Conservation (phyloP, 2,113 vertebrate species). For the Plestiodon gilberti region DNA sequence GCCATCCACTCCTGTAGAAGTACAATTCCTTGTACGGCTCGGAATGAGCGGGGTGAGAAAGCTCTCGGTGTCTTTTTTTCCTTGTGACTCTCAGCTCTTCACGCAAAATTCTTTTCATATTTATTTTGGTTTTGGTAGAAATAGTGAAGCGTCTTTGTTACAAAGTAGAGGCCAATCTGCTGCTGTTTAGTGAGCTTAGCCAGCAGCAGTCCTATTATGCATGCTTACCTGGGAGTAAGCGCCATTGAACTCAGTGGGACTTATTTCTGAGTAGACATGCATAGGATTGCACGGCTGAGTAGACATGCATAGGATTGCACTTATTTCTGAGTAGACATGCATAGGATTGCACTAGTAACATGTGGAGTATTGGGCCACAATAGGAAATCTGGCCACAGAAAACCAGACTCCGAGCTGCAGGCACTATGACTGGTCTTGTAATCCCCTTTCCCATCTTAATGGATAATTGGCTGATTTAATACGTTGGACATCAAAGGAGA, state of each 20-base stretch:
- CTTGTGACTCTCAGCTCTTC: background rate
- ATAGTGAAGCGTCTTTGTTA: background rate
- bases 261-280: too few species aligned
- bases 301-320: too few species aligned
- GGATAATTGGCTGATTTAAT: conserved; percentile 47
- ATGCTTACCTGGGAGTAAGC: too few species aligned
- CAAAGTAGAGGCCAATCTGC: too few species aligned
- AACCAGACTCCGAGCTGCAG: background rate
- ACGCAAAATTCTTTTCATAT: background rate
- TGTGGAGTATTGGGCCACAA: background rate
- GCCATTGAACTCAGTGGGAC: too few species aligned
- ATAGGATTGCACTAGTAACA: too few species aligned
- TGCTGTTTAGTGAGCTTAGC: background rate
- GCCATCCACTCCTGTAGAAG: background rate
- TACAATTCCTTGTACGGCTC: background rate
- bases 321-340: too few species aligned
- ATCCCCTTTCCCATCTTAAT: conserved; percentile 9
- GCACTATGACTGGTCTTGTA: background rate
- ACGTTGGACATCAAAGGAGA: conserved; percentile 15
- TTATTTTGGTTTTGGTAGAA: background rate
- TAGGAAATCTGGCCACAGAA: background rate
- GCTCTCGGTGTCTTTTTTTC: background rate
- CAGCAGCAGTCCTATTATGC: too few species aligned
- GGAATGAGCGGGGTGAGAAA: background rate
- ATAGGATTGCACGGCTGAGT: too few species aligned